These are phyloP conservation scores for Microtus ochrogaster DNA, from an alignment of 2,113 vertebrate species.

Conservation along the genomic window DNA sequence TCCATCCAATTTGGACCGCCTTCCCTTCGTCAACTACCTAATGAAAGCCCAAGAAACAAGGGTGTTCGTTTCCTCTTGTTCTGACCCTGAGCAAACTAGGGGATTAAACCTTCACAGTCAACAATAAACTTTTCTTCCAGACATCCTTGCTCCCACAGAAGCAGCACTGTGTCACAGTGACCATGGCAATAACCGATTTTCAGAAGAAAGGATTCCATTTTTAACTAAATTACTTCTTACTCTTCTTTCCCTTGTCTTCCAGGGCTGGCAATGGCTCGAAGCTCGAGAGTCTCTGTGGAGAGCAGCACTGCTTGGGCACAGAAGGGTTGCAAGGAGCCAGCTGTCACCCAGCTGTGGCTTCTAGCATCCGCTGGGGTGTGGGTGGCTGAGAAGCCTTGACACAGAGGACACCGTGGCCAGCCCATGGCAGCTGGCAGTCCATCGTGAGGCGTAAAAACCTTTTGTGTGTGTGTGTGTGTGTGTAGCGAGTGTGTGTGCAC, in stretches of 20 bases:
- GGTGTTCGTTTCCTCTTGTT: background rate
- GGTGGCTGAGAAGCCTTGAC: background rate
- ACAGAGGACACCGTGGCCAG: background rate
- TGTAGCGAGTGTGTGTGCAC: too few relatives aligned
- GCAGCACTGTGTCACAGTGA: background rate
- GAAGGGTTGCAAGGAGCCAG: background rate
- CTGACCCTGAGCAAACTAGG: background rate
- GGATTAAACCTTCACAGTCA: slow-evolving; percentile 29
- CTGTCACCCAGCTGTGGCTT: background rate
- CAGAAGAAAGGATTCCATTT: slow-evolving; percentile 21
- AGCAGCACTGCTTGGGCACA: background rate
- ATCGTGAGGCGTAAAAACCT: background rate
- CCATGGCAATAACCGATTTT: background rate
- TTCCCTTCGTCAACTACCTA: background rate
- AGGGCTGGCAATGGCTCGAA: slow-evolving; percentile 54
- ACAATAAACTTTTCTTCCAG: slow-evolving; percentile 37
- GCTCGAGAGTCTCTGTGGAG: background rate
- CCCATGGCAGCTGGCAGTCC: background rate
- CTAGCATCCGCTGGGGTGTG: background rate
- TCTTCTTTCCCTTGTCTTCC: background rate
- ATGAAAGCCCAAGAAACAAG: background rate
- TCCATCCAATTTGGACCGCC: background rate
- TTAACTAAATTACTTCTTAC: slow-evolving; percentile 51
- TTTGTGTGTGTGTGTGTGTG: background rate
- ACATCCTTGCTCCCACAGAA: background rate